A percentile compares a stretch with the other conserved stretches of the same genome.
Conservation (phyloP, 1,140 invertebrate species). For the Bombus soroeensis region DNA sequence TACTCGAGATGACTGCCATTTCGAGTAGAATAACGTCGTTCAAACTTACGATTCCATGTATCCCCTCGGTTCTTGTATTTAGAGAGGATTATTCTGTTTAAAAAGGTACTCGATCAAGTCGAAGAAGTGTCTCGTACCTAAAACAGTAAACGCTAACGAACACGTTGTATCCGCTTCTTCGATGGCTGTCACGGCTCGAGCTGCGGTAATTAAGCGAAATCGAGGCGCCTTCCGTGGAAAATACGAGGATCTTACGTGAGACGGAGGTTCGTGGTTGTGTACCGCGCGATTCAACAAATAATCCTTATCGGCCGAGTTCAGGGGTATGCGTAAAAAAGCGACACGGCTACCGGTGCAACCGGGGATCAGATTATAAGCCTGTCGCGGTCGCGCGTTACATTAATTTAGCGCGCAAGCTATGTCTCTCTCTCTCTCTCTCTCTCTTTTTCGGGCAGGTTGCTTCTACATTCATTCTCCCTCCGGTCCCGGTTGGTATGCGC, state of each 20-base stretch:
- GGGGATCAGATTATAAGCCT: constrained; percentile 60
- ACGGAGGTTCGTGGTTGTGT: constrained; percentile 1
- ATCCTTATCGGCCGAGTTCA: constrained; percentile 57
- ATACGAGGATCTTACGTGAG: constrained; percentile 20
- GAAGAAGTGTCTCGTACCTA: background rate
- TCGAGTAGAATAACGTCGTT: background rate
- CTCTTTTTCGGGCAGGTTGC: background rate
- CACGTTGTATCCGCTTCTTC: background rate
- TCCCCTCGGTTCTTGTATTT: background rate
- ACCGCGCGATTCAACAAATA: constrained; percentile 62
- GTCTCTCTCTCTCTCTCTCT: background rate
- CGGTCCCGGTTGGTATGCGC: constrained; percentile 24
- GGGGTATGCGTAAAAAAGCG: constrained; percentile 42
- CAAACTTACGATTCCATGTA: background rate
- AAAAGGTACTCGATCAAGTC: background rate
- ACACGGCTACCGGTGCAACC: constrained; percentile 45
- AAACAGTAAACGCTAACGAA: constrained; percentile 6
- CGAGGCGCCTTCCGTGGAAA: background rate
- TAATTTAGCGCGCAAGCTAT: constrained; percentile 49
- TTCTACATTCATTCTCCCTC: constrained; percentile 29
- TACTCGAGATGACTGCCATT: background rate
- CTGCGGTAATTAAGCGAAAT: constrained; percentile 18
- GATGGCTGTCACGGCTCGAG: background rate
- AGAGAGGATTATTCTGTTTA: background rate
- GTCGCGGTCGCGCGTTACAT: constrained; percentile 54